phyloP scores from a whole-genome alignment of 2,113 vertebrate genomes.

The Lepidothrix coronata region DNA sequence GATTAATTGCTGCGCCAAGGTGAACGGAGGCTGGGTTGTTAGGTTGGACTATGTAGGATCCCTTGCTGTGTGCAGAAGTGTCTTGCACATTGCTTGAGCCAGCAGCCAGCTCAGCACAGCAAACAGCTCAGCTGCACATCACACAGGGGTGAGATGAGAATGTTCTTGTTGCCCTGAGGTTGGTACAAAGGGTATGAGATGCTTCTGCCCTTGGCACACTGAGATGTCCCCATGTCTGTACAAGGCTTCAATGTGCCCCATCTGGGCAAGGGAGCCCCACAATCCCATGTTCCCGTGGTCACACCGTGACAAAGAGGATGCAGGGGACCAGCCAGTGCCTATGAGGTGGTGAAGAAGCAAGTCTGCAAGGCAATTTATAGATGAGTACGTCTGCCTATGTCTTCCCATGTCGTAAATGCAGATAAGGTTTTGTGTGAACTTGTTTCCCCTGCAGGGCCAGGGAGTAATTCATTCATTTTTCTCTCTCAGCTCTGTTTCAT shows the following conservation, averaged over 20 bases:
- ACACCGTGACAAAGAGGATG: not conserved
- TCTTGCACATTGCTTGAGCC: not conserved
- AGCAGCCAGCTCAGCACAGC: not conserved
- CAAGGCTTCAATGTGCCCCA: not conserved
- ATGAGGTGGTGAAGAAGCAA: not conserved
- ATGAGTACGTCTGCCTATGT: not conserved
- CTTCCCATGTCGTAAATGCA: not conserved
- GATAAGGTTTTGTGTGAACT: not conserved
- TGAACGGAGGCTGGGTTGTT: not conserved
- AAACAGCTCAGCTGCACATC: not conserved
- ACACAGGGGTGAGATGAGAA: not conserved
- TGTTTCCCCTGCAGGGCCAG: not conserved
- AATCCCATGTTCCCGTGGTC: accelerated
- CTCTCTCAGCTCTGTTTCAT: not conserved
- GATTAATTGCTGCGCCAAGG: not conserved
- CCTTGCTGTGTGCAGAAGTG: not conserved
- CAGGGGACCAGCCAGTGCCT: not conserved
- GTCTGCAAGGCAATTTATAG: not conserved
- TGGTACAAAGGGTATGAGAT: not conserved
- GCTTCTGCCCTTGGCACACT: not conserved
- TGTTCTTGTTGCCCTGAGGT: not conserved
- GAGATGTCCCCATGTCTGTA: not conserved
- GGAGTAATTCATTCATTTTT: not conserved
- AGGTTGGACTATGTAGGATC: not conserved
- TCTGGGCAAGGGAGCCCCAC: not conserved